phyloP scores from a whole-genome alignment of 2,113 vertebrate species.

The Upupa epops region DNA sequence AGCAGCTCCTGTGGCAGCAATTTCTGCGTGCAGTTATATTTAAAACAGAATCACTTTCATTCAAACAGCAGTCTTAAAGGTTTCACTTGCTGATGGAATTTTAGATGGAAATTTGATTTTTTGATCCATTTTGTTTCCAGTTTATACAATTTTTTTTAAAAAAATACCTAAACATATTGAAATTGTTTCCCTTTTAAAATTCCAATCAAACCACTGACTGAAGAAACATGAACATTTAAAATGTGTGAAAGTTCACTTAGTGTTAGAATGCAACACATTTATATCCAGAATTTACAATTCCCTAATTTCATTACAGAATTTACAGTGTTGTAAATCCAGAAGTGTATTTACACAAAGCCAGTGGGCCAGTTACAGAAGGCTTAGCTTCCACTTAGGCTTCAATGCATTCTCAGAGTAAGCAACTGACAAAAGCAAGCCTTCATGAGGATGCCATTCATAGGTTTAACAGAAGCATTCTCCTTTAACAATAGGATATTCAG shows the following conservation, averaged over 20 bases:
- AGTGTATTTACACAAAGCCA: background rate
- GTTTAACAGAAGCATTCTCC: background rate
- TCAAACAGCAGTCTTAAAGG: constrained; percentile 7
- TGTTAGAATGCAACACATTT: background rate
- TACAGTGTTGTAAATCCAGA: background rate
- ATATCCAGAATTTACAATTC: background rate
- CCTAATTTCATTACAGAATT: background rate
- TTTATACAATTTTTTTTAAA: background rate
- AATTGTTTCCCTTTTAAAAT: background rate
- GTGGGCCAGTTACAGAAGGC: background rate
- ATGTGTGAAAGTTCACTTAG: background rate
- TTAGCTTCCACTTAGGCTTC: background rate
- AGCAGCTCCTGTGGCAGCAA: background rate
- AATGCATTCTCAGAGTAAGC: background rate
- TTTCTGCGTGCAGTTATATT: background rate
- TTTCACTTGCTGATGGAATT: constrained; percentile 8
- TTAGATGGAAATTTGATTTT: background rate
- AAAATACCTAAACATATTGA: background rate
- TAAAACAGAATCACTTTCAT: constrained; percentile 13
- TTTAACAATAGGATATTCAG: background rate
- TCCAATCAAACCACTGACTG: background rate
- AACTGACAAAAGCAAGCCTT: background rate
- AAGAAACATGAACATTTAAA: background rate
- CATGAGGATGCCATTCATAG: background rate
- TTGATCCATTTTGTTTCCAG: background rate